Conservation (phyloP, 2,888 invertebrate genomes). For the Pterostichus madidus region DNA sequence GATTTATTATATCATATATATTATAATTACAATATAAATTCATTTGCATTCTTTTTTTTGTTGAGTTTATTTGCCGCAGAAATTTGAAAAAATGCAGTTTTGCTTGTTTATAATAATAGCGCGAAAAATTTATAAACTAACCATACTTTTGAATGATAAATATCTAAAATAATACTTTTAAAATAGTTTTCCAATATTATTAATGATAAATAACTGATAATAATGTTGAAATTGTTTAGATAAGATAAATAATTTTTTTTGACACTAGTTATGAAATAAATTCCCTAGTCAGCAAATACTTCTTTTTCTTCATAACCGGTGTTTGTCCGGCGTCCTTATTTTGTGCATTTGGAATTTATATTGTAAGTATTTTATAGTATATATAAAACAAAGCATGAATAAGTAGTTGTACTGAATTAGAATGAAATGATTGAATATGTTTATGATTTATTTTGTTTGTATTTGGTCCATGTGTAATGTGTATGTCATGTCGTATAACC, state of each 20-base stretch:
- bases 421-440: neutral
- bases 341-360: conserved; percentile 42
- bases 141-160: too few species aligned
- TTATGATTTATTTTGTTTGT: conserved; percentile 12
- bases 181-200: too few species aligned
- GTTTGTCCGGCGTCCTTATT: conserved; percentile 65
- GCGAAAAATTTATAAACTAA: too few species aligned
- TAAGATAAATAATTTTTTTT: neutral
- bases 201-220: too few species aligned
- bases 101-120: neutral
- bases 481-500: conserved; percentile 66
- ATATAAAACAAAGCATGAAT: neutral
- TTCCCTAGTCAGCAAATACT: conserved; percentile 38
- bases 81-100: neutral
- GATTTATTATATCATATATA: conserved; percentile 61
- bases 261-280: conserved; percentile 45
- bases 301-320: conserved; percentile 66
- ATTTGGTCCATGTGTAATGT: conserved; percentile 30
- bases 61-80: neutral
- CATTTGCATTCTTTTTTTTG: conserved; percentile 34
- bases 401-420: neutral
- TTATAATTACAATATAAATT: conserved; percentile 32
- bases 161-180: too few species aligned
- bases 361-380: conserved; percentile 49
- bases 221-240: too few species aligned